Conservation (phyloP, 1,140 invertebrate genomes). For the Pseudachorutes palmiensis region DNA sequence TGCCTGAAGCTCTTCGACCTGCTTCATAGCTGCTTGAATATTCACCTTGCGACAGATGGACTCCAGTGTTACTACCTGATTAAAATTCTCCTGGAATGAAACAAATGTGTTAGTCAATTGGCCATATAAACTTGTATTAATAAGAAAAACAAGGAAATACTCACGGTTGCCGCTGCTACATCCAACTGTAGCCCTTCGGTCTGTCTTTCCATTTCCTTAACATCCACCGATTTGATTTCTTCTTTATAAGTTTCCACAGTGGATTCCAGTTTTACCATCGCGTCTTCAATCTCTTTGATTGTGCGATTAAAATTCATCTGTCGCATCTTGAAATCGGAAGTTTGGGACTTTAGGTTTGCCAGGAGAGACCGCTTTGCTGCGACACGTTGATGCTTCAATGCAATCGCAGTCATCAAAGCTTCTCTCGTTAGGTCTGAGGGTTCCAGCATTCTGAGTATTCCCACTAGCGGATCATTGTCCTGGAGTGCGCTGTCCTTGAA, state of each 20-base stretch:
- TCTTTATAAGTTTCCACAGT: not conserved
- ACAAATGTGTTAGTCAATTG: not conserved
- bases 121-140: not conserved
- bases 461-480: not conserved
- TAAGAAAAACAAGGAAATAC: not conserved
- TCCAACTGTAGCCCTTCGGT: too few species aligned
- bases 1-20: not conserved
- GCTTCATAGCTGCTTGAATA: slow-evolving; percentile 12
- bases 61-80: not conserved
- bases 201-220: not conserved
- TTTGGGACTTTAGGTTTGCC: not conserved
- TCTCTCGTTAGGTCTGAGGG: not conserved
- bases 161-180: too few species aligned
- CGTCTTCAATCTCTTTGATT: not conserved
- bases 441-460: not conserved
- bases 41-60: slow-evolving; percentile 8
- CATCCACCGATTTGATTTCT: not conserved
- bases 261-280: not conserved
- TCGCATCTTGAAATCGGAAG: not conserved
- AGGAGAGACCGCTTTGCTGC: not conserved
- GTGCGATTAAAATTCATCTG: not conserved
- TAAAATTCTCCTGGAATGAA: not conserved
- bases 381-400: not conserved
- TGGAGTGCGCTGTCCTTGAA: not conserved
- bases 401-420: not conserved